Conservation (phyloP, 2,888 invertebrate species). For the Cephonodes hylas region DNA sequence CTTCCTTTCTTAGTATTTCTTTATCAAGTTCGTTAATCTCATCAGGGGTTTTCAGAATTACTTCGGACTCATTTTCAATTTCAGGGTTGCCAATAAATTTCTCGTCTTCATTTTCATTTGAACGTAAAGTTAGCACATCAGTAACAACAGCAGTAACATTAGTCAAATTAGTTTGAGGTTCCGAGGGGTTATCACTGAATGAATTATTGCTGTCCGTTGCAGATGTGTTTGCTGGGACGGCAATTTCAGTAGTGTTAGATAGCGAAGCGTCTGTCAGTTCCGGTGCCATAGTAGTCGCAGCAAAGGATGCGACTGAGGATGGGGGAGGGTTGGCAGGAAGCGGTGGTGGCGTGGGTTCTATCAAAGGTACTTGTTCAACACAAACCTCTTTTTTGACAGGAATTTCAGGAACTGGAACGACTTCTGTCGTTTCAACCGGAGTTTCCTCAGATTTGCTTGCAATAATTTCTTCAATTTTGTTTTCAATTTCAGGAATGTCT, state of each 20-base stretch:
- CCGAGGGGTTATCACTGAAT: conserved; percentile 34
- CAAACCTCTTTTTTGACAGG: conserved; percentile 78
- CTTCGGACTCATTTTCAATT: neutral
- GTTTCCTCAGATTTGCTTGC: conserved; percentile 30
- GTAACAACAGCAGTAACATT: conserved; percentile 13
- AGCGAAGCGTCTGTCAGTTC: conserved; percentile 71
- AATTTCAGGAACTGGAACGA: conserved; percentile 66
- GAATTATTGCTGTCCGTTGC: conserved; percentile 46
- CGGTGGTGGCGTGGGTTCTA: conserved; percentile 85
- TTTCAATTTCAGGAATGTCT: conserved; percentile 45
- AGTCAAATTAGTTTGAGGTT: conserved; percentile 23
- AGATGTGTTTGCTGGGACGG: conserved; percentile 49
- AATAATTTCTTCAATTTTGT: conserved; percentile 23
- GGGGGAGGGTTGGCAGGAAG: conserved; percentile 88
- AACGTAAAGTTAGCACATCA: conserved; percentile 6
- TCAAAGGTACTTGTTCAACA: conserved; percentile 82
- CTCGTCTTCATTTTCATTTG: neutral
- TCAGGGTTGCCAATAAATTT: neutral
- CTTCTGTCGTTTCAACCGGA: conserved; percentile 57
- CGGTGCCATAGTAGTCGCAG: conserved; percentile 84
- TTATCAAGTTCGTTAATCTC: neutral
- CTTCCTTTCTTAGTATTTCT: neutral
- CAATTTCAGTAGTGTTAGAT: conserved; percentile 64
- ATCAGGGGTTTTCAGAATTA: neutral
- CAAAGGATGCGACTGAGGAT: conserved; percentile 87